Conservation (phyloP, 2,113 vertebrate species). For the Ptychochromis oligacanthus region DNA sequence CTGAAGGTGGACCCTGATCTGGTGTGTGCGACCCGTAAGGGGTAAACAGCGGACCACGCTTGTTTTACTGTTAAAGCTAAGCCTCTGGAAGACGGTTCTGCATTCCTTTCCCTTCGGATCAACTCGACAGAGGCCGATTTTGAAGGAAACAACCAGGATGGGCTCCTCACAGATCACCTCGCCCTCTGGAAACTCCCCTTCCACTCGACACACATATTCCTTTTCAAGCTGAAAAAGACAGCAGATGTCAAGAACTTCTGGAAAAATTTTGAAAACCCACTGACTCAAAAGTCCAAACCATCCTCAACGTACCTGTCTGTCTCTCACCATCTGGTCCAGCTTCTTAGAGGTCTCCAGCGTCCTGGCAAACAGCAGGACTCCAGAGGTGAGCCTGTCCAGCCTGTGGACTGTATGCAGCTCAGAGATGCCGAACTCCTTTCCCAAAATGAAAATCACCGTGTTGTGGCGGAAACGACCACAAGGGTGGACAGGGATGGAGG, state of each 20-base stretch:
- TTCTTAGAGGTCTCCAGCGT: constrained; percentile 87
- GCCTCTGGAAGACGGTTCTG: constrained; percentile 89
- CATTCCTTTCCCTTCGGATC: constrained; percentile 89
- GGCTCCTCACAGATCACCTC: constrained; percentile 91
- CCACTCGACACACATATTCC: constrained; percentile 94
- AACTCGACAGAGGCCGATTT: constrained; percentile 93
- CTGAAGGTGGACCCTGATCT: constrained; percentile 97
- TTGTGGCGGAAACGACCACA: constrained; percentile 97
- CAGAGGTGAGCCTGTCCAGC: constrained; percentile 93
- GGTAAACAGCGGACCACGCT: constrained; percentile 92
- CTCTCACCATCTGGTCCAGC: constrained; percentile 92
- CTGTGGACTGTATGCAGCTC: constrained; percentile 93
- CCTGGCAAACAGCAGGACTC: constrained; percentile 95
- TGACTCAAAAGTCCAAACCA: not conserved
- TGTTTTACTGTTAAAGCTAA: constrained; percentile 88
- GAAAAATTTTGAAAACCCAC: not conserved
- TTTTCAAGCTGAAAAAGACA: constrained; percentile 87
- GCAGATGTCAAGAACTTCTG: not conserved
- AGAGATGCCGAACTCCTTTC: constrained; percentile 89
- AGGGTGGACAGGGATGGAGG: constrained; percentile 95
- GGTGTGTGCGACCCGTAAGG: constrained; percentile 92
- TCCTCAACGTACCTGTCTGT: constrained; percentile 85
- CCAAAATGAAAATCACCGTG: constrained; percentile 95
- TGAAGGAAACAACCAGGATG: constrained; percentile 94
- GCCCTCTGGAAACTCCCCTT: constrained; percentile 88